Base-by-base conservation (phyloP, 2,888 invertebrate genomes). In the Calliopum simillimum region DNA sequence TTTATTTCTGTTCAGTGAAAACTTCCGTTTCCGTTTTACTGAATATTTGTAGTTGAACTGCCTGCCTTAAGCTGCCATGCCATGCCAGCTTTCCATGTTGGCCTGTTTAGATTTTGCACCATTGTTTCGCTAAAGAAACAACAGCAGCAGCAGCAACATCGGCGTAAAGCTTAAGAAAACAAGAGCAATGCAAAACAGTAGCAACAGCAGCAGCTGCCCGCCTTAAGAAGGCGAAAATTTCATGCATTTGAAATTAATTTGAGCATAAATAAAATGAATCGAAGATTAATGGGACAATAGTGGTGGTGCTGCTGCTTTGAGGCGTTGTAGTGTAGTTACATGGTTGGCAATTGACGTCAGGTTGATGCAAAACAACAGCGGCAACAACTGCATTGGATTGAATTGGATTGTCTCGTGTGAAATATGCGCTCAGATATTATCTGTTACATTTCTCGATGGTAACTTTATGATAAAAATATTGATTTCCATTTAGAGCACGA, bases 201-300 rank as follows among this genome's bases (percentile, higher is more conserved):
- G 78, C 78, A 76, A 76, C 76, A 76, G 77, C 75, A 79, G 75
- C 78, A 75, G 76, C 56, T n/a, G 23, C 46, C 43, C 43, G 41
- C 55, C 78, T 70, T 68, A 76, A 71, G 71, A 63, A 69, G 67
- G 68, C 66, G 71, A 75, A 73, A 75, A 73, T 77, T 33, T 74
- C 75, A 79, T 78, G 76, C 76, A 79, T 81, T 79, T 79, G 77
- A 79, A 75, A 80, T 69, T 71, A 72, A 73, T 72, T 72, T 71
- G 69, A 56, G 69, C 74, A 72, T 71, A 73, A 71, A 72, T 70
- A 71, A 71, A 72, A 43, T 62, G 69, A 46, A 44, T 51, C 49
- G 59, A 62, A 56, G 58, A 63, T 65, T 66, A 46, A 14, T 65
- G 51, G 55, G 41, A 56, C 25, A 6, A 49, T 21, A 19, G 23